Evolutionary conservation across 2,113 vertebrate species (phyloP).

Genomic region (Amazona vittata): DNA sequence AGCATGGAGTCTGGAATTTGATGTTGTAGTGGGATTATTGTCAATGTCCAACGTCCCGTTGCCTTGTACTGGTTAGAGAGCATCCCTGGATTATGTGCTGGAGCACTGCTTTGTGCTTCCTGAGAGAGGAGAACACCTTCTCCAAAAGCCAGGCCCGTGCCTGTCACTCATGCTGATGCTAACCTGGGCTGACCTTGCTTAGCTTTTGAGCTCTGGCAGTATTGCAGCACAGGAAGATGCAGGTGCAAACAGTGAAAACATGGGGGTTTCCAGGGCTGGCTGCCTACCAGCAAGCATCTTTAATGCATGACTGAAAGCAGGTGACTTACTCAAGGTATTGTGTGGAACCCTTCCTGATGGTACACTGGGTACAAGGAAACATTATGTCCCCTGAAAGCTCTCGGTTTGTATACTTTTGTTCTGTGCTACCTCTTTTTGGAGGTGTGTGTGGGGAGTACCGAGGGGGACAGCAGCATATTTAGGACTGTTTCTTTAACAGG

Average conservation of each 20-base stretch:
- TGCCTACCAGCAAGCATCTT: neutral
- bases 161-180: neutral
- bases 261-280: constrained; percentile 2
- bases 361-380: neutral
- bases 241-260: neutral
- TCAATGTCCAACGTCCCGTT: neutral
- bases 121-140: neutral
- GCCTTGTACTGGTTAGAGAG: neutral
- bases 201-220: neutral
- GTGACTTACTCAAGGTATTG: neutral
- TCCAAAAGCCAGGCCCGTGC: neutral
- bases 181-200: neutral
- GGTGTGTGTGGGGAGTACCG: fast-evolving
- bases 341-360: neutral
- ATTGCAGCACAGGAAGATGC: neutral
- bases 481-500: neutral
- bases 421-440: neutral
- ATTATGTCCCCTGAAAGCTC: neutral
- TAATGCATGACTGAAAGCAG: constrained; percentile 20
- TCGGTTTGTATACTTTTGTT: neutral
- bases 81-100: neutral
- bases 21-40: neutral
- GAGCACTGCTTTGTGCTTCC: neutral
- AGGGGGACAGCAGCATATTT: neutral
- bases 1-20: neutral